Base-by-base conservation (phyloP, 2,797 vertebrate species). In the Gallinago stenura region DNA sequence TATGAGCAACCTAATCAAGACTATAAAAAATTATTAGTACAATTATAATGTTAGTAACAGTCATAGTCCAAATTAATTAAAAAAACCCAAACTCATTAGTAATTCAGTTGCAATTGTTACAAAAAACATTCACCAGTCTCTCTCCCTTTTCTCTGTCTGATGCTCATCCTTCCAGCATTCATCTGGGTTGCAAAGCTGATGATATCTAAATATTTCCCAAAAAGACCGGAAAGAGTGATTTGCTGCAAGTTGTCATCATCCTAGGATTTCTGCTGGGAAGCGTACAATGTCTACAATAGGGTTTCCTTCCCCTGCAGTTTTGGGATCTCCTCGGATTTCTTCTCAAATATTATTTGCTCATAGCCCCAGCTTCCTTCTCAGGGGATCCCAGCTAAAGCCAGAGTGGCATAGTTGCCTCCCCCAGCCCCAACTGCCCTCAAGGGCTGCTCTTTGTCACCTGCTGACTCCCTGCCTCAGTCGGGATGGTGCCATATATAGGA, bases 221-320 rank as follows among this genome's bases (percentile, higher is more conserved):
- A 77, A 75, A 37, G 7, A 54, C 9, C 46, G 37, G 43, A 31
- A 80, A 33, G 30, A 20, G 9, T 2, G 8, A 54, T 80, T 88
- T 81, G 1, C 28, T 4, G 0, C 26, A 80, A 64, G 10, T 30
- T 83, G 12, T 33, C 28, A 80, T 8, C 19, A 31, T 10, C 9
- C 6, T 62, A 33, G 21, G 51, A 51, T 16, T 66, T 83, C 51
- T 93, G 13, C 26, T 75, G 17, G 10, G 37, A 41, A 3, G 26
- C 20, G 0, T 1, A 48, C 15, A 25, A 3, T 21, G 4, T 41
- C 51, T 71, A 2, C 2, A 2, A 65, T 50, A 5, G 8, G 1
- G 6, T 43, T 79, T 91, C 35, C 37, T 82, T 48, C 18, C 15
- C 39, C 16, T 3, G 2, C 13, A 21, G 4, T 39, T 39, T 50